Evolutionary conservation across 2,797 vertebrate genomes (phyloP), one percentile per base, ranked within the genome.

Genomic region (Simalia tracyae): DNA sequence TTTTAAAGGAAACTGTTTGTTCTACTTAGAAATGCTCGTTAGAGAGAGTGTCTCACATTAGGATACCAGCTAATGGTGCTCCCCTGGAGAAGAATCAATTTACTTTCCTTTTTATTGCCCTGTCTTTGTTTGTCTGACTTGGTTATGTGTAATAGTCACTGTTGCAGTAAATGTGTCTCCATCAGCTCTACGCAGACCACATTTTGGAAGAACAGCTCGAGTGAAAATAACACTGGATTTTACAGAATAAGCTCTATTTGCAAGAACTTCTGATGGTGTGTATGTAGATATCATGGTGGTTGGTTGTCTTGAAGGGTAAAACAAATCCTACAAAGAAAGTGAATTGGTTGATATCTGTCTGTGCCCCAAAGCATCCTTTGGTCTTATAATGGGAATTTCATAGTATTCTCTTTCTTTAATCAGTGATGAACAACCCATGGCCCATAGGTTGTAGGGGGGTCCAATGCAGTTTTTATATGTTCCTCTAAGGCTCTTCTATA

Each of bases 71-170:
- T 97, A 97, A 98, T 97, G 97, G 97, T 95, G 85, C 96, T 95
- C 88, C 96, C 97, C 96, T 94, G 76, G 97, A 96, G 96, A 97
- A 97, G 97, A 95, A 97, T 97, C 97, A 96, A 98, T 98, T 96
- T 97, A 94, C 96, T 95, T 90, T 92, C 95, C 72, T 92, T 97
- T 97, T 98, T 98, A 98, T 98, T 96, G 94, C 96, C 86, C 91
- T 88, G 1, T 14, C 54, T 97, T 96, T 97, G 97, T 97, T 97
- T 97, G 94, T 91, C 94, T 26, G 15, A 19, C 89, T 89, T 96
- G 92, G 63, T 86, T 86, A 93, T 19, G 11, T 31, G 93, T 93
- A 93, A 88, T 94, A 97, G 96, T 95, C 90, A 15, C 68, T 14
- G n/a, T 46, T 36, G 85, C 89, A 93, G 94, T 92, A 95, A 96